Evolutionary conservation across 2,113 vertebrate species (phyloP).

Genomic region (Lamprotornis superbus): DNA sequence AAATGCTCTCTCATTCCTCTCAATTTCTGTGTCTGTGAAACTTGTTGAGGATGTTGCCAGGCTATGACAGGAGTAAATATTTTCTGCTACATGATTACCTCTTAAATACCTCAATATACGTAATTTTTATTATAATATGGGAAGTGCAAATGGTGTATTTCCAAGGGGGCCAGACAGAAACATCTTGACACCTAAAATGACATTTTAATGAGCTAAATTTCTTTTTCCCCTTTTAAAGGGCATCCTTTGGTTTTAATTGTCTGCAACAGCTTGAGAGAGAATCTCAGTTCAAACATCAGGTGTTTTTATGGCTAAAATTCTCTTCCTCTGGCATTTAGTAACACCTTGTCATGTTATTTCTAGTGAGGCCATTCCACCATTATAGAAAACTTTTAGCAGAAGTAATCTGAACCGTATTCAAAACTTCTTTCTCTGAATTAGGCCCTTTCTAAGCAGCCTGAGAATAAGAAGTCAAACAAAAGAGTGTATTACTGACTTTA

Average conservation of each 20-base stretch:
- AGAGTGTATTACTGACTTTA: not conserved
- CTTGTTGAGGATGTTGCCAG: not conserved
- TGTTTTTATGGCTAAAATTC: not conserved
- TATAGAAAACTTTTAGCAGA: not conserved
- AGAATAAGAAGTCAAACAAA: not conserved
- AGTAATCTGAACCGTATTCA: not conserved
- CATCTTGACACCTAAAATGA: not conserved
- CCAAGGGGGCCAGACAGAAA: not conserved
- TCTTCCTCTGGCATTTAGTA: not conserved
- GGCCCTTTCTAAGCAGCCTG: not conserved
- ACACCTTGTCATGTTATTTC: not conserved
- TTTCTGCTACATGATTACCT: not conserved
- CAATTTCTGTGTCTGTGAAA: not conserved
- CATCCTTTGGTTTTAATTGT: not conserved
- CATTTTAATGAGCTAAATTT: not conserved
- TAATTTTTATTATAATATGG: not conserved
- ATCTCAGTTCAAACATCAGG: not conserved
- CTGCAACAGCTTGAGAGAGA: not conserved
- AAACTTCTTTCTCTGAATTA: not conserved
- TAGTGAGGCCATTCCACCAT: not conserved
- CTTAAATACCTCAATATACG: slow-evolving; percentile 11
- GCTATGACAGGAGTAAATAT: not conserved
- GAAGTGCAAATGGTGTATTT: not conserved
- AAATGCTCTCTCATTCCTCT: not conserved
- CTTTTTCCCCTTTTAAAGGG: not conserved